A percentile compares a stretch with the other conserved stretches of the same genome.
Evolutionary conservation across 2,113 vertebrate genomes (phyloP).

Genomic region (Phainopepla nitens): DNA sequence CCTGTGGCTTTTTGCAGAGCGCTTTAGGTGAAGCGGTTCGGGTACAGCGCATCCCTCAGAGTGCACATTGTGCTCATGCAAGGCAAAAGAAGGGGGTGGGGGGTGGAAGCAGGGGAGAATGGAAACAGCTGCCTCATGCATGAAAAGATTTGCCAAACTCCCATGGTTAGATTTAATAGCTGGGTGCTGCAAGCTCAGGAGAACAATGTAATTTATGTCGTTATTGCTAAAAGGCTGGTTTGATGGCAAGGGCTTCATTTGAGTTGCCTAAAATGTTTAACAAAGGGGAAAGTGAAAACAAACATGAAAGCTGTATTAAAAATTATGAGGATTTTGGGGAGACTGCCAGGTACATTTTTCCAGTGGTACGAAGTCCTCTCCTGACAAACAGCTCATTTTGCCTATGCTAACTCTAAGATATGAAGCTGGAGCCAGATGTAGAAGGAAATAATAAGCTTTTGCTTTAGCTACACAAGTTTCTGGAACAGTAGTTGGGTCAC

Average conservation of each 20-base stretch:
- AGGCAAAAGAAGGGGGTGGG: neutral
- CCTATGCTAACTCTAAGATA: neutral
- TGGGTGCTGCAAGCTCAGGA: conserved; percentile 65
- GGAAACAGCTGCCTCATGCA: conserved; percentile 68
- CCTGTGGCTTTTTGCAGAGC: neutral
- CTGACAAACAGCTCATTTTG: neutral
- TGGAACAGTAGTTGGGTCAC: neutral
- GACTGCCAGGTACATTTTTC: conserved; percentile 20
- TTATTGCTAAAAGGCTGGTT: conserved; percentile 65
- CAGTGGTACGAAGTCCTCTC: neutral
- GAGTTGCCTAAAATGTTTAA: conserved; percentile 52
- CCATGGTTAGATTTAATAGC: conserved; percentile 71
- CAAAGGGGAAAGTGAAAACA: conserved; percentile 63
- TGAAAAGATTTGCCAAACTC: conserved; percentile 65
- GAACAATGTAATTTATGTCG: conserved; percentile 77
- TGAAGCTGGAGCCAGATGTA: neutral
- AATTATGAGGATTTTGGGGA: conserved; percentile 46
- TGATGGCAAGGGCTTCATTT: conserved; percentile 54
- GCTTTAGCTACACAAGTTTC: neutral
- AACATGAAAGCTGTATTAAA: conserved; percentile 58
- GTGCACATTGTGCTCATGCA: neutral
- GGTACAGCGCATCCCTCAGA: neutral
- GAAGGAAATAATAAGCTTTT: conserved; percentile 28
- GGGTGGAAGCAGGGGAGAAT: neutral
- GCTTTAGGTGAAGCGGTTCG: neutral